Evolutionary conservation across 2,888 invertebrate species (phyloP), one percentile per base, ranked within the genome.

Genomic region (Dendrolimus houi): DNA sequence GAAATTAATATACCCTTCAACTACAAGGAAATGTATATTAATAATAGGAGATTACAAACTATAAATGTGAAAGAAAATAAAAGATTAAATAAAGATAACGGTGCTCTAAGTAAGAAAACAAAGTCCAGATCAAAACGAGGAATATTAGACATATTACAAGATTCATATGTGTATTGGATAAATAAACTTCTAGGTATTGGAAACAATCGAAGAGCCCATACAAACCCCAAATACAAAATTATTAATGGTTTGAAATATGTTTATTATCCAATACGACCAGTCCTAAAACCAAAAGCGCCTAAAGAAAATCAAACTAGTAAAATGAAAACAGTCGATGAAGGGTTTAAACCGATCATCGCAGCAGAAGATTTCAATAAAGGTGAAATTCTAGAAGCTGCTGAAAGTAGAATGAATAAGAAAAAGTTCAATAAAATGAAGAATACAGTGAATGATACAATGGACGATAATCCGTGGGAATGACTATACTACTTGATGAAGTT

Each of bases 391-490:
- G 87, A 89, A 65, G 79, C 75, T 0, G 74, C 71, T 0, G 82
- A 85, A 64, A 80, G 80, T 58, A 77, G 85, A 57, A 84, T 79
- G 82, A 73, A 67, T 8, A 80, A 70, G 52, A 83, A 81, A 57
- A 85, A 82, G 54, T 71, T 87, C 55, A 70, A 75, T 52, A 81
- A 83, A 64, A 77, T 87, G 64, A 85, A 83, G 56, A 75, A 85
- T 40, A 72, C 75, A 41, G 71, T 87, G 13, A 83, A 80, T 52
- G 83, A 85, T 42, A 83, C 83, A 0, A 58, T 89, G 1, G 88
- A 88, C 1, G 86, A 87, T 1, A 85, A 85, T 74, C 87, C 87
- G 1, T 89, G 88, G 89, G 75, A 87, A 86, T 90, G 89, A 90
- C 89, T 90, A 90, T 89, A 72, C 80, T 88, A 89, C 68, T 65